A percentile compares a stretch with the other conserved stretches of the same genome.
These are phyloP conservation scores for Periparus ater DNA, from an alignment of 2,797 vertebrate species.

Conservation along the genomic window DNA sequence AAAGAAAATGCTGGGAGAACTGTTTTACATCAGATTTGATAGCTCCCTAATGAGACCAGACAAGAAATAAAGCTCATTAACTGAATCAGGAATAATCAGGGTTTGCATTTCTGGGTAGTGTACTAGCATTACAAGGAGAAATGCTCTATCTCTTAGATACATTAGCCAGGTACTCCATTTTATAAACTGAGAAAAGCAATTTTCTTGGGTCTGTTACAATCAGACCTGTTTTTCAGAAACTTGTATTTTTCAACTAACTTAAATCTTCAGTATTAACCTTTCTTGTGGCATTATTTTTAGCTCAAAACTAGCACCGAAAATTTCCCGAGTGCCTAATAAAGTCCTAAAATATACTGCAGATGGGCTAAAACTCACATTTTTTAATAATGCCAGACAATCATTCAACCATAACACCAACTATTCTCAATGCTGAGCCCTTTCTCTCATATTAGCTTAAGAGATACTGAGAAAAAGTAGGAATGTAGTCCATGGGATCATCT, in stretches of 20 bases:
- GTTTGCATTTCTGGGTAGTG: not conserved
- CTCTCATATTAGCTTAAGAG: not conserved
- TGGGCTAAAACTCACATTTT: not conserved
- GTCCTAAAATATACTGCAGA: not conserved
- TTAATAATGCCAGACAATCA: not conserved
- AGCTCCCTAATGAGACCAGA: not conserved
- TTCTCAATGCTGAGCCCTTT: not conserved
- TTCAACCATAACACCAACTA: not conserved
- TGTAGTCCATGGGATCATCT: not conserved
- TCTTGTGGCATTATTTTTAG: not conserved
- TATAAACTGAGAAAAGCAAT: not conserved
- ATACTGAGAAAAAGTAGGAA: not conserved
- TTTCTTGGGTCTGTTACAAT: not conserved
- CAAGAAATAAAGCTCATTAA: not conserved
- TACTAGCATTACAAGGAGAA: not conserved
- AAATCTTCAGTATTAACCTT: not conserved
- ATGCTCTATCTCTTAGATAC: not conserved
- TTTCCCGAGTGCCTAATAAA: not conserved
- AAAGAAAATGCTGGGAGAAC: not conserved
- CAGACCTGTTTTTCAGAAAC: not conserved
- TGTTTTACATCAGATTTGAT: not conserved
- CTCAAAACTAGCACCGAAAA: not conserved
- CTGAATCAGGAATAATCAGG: not conserved
- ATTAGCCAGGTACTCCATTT: not conserved
- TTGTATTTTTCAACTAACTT: not conserved